These are phyloP conservation scores for Hydractinia echinata DNA, from an alignment of 30 jellyfish, hydroid and myxozoan genomes.

Conservation along the genomic window DNA sequence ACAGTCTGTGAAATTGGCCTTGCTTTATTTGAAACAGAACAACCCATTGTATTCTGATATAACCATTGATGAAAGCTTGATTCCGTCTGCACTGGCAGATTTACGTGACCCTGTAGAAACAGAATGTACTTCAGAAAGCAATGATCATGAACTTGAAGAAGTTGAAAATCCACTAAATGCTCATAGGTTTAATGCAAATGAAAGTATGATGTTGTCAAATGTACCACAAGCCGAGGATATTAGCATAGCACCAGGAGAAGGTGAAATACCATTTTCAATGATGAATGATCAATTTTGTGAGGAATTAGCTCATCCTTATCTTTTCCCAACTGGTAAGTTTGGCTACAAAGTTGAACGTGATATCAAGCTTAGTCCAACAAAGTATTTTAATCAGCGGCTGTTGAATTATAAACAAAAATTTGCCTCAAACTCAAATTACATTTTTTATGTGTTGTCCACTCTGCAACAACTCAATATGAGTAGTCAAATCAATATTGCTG, in stretches of 20 bases:
- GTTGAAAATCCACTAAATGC: too few species aligned
- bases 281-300: conserved; percentile 25
- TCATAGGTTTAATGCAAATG: too few species aligned
- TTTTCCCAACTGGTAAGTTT: conserved; percentile 29
- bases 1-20: conserved; percentile 21
- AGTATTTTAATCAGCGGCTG: too few species aligned
- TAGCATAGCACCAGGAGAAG: conserved; percentile 30
- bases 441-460: conserved; percentile 7
- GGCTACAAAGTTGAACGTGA: conserved; percentile 10
- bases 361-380: not conserved
- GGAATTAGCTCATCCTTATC: conserved; percentile 26
- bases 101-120: not conserved
- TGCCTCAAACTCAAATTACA: conserved; percentile 5
- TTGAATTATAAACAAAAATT: too few species aligned
- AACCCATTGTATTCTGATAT: conserved; percentile 16
- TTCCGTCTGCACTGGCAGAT: not conserved
- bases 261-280: conserved; percentile 1
- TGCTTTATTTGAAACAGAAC: conserved; percentile 3
- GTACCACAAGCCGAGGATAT: not conserved
- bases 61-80: not conserved
- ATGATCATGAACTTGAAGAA: too few species aligned
- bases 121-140: not conserved
- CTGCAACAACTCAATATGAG: conserved; percentile 22
- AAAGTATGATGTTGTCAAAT: too few species aligned
- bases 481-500: conserved; percentile 23